phyloP scores from a whole-genome alignment of 2,797 vertebrate genomes.

The Aplochiton taeniatus region DNA sequence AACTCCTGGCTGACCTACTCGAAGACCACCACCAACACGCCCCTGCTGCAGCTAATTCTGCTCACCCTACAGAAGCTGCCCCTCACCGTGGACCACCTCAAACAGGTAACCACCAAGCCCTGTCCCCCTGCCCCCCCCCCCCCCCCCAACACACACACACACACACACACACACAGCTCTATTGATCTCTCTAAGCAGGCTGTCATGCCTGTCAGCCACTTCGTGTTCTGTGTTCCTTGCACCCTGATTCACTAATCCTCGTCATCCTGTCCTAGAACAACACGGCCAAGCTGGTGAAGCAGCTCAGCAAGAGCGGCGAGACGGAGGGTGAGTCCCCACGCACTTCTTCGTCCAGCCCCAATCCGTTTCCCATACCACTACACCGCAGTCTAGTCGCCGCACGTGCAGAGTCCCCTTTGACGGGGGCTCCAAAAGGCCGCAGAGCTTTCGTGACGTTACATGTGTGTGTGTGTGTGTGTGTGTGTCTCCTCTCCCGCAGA shows the following conservation, averaged over 20 bases:
- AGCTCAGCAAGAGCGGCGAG: conserved; percentile 90
- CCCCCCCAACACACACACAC: background rate
- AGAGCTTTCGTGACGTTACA: background rate
- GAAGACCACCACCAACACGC: conserved; percentile 88
- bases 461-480: background rate
- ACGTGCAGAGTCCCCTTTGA: background rate
- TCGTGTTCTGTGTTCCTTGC: no score
- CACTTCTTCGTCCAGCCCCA: background rate
- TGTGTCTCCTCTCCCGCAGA: conserved; percentile 66
- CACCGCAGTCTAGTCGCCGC: background rate
- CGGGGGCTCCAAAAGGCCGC: background rate
- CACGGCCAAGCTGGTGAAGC: conserved; percentile 95
- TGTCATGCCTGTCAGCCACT: no score
- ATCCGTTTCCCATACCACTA: background rate
- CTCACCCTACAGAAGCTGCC: conserved; percentile 92
- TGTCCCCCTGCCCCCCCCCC: background rate
- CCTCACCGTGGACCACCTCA: conserved; percentile 93
- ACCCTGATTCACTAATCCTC: background rate
- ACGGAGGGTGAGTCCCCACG: conserved; percentile 82
- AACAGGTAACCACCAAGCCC: conserved; percentile 77
- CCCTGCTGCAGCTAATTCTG: conserved; percentile 90
- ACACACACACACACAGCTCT: no score
- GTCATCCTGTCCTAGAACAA: conserved; percentile 81
- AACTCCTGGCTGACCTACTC: conserved; percentile 93
- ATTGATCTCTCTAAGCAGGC: background rate